Evolutionary conservation across 2,797 vertebrate species (phyloP), one percentile per base, ranked within the genome.

Genomic region (Petrocephalus schoutedeni): DNA sequence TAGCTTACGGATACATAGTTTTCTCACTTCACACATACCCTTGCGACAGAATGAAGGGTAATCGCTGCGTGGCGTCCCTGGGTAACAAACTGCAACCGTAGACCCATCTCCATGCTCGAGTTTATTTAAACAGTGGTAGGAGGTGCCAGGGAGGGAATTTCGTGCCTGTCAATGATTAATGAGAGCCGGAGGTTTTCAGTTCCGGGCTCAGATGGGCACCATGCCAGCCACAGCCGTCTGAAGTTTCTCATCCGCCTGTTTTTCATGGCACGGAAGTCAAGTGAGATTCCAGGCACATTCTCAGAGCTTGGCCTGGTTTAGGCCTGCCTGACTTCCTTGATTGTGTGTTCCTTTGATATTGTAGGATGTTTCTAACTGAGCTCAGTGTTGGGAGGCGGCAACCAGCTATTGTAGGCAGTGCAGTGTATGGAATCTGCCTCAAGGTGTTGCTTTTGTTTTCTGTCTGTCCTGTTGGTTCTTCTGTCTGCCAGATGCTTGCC

Each of bases 401-500:
- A 6, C 67, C 67, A 19, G 36, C 14, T 77, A 77, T n/a, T 77
- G 16, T 45, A 32, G 49, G 82, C 23, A 84, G 87, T 93, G 92
- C 93, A 94, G 58, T 77, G 87, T 86, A 80, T 88, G 87, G 83
- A 86, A 89, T 89, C 80, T 88, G 89, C 91, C 89, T 90, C 90
- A 89, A 85, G 10, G 59, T 87, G 88, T 90, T 87, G 61, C 54
- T 88, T 61, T 61, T 7, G 36, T 36, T 28, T 56, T 5, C 21
- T 4, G 53, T 86, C 41, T 89, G 74, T 89, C 41, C 0, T 88
- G 61, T 53, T 3, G 77, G 59, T 36, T 85, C 57, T 89, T 12
- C 87, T 89, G 85, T 21, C 82, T 87, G 57, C 21, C 80, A 83
- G 80, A 54, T 83, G 82, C 23, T 56, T 84, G 23, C n/a, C 3